Percentiles rank a stretch among this genome's conserved stretches.
phyloP scores from a whole-genome alignment of 2,888 invertebrate species.

The Parapristionchus giblindavisi region DNA sequence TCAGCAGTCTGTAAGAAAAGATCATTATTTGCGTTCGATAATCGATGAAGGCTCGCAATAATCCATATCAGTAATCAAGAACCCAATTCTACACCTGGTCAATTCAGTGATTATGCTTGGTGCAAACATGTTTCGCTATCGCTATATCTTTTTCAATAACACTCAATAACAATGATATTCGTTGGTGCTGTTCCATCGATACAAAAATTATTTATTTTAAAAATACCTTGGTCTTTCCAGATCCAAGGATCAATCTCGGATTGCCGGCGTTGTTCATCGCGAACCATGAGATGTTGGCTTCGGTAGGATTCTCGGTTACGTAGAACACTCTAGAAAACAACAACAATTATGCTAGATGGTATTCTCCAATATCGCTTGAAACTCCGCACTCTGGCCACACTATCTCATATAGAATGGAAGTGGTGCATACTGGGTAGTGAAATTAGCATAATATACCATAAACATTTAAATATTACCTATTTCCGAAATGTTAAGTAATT shows the following conservation, averaged over 20 bases:
- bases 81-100: background rate
- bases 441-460: no score
- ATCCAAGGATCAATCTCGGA: slow-evolving; percentile 61
- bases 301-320: slow-evolving; percentile 65
- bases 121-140: background rate
- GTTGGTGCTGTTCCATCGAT: no score
- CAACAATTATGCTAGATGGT: background rate
- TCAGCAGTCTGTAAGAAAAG: slow-evolving; percentile 40
- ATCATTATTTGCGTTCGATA: background rate
- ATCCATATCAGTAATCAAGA: background rate
- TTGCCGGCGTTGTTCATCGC: slow-evolving; percentile 67
- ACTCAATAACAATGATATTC: no score
- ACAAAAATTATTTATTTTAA: background rate
- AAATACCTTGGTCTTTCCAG: slow-evolving; percentile 50
- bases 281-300: slow-evolving; percentile 69
- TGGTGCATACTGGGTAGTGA: no score
- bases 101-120: background rate
- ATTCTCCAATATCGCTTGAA: no score
- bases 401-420: no score
- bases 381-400: background rate
- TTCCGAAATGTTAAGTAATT: no score
- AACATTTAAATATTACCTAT: no score
- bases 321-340: slow-evolving; percentile 54
- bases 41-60: background rate
- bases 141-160: no score